A percentile compares a stretch with the other conserved stretches of the same genome.
Evolutionary conservation across 2,113 vertebrate species (phyloP).

Genomic region (Syngnathus typhle): DNA sequence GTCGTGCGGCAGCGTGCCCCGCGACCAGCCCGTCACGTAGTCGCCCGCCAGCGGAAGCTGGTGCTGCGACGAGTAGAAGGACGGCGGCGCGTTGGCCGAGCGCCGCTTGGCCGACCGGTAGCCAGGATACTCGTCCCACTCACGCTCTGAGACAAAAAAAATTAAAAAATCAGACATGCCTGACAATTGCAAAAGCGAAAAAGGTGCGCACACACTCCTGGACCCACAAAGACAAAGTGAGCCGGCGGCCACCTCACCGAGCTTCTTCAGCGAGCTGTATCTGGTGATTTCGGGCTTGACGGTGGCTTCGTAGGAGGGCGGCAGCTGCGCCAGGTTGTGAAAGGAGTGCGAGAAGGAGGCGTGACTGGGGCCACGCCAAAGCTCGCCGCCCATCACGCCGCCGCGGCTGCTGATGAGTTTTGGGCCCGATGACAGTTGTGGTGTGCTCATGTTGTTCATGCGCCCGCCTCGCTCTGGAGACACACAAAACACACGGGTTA

Average conservation of each 20-base stretch:
- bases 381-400: constrained; percentile 16
- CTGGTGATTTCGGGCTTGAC: constrained; percentile 80
- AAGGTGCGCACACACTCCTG: too few species aligned
- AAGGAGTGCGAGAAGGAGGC: constrained; percentile 83
- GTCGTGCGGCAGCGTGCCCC: constrained; percentile 80
- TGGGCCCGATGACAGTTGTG: constrained; percentile 69
- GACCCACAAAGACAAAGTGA: not conserved
- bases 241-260: constrained; percentile 67
- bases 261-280: constrained; percentile 84
- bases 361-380: constrained; percentile 75
- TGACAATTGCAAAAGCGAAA: too few species aligned
- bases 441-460: constrained; percentile 63
- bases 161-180: not conserved
- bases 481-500: not conserved
- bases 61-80: constrained; percentile 75
- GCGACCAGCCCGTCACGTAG: constrained; percentile 59
- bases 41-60: constrained; percentile 70
- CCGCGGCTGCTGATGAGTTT: constrained; percentile 49
- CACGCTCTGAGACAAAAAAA: constrained; percentile 70
- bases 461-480: constrained; percentile 65
- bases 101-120: constrained; percentile 78
- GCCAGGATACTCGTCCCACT: constrained; percentile 83
- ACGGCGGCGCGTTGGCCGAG: constrained; percentile 65
- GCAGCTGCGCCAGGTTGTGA: constrained; percentile 87
- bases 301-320: constrained; percentile 78